Evolutionary conservation across 2,888 invertebrate genomes (phyloP), one percentile per base, ranked within the genome.

Genomic region (Carpatolechia fugitivella): DNA sequence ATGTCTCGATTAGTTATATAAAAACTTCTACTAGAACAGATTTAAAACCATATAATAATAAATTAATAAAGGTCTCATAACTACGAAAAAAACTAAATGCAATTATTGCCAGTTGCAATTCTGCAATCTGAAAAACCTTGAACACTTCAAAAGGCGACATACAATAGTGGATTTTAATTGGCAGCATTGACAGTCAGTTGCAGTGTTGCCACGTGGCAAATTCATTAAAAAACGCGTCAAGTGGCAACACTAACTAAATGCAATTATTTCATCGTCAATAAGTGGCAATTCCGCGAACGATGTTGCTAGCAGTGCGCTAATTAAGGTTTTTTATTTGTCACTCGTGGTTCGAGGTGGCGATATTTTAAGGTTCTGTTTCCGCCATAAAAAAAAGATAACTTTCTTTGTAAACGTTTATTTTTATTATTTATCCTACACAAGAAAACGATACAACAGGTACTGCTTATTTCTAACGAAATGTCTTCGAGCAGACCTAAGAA

Each of bases 281-380:
- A 82, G 82, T 80, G 81, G 76, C 80, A 81, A 80, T 81, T 76
- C 71, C 75, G 72, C 64, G 67, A 73, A 75, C 77, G 60, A 69
- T 72, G 72, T 71, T 75, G 72, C 71, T 62, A 72, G 71, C 65
- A 70, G 65, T 65, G 70, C 73, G 68, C 80, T 83, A 84, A 84
- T 84, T 84, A 84, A 81, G 72, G 75, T 74, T 35, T 35, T 35
- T 35, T 35, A n/a, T 35, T n/a, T 35, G 4, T 5, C 35, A 35
- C 11, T n/a, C 4, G 35, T 35, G 3, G 7, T 35, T 11, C n/a
- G 35, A 11, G 11, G 10, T 35, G n/a, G n/a, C 4, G 10, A 11
- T 35, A 6, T 35, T 35, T 1, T 35, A n/a, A n/a, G 35, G 35
- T 35, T n/a, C 35, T n/a, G 35, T 35, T 35, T 4, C n/a, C n/a